Evolutionary conservation across 2,888 invertebrate species (phyloP), one percentile per base, ranked within the genome.

Genomic region (Julus scandinavius): DNA sequence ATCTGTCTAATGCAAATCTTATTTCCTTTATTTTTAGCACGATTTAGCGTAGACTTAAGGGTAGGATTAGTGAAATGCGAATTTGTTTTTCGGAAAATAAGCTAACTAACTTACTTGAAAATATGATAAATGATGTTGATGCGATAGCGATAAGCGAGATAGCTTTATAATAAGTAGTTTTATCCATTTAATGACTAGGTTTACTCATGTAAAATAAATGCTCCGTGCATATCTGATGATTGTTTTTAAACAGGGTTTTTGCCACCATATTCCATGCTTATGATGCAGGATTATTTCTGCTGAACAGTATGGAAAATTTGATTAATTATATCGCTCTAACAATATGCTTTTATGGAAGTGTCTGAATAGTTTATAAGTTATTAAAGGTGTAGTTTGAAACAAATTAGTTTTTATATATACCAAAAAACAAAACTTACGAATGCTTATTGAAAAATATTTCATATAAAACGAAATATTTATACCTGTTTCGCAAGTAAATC

Each of bases 161-260:
- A 9, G 72, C 72, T 72, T 72, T 72, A 72, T 80, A 38, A 80
- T 80, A 80, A 80, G 80, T 80, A 80, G 80, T 38, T 80, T 80
- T 2, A 80, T 11, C 11, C 80, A 29, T 80, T 29, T 80, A 80
- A 80, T 38, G 38, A 29, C 13, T 11, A 38, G 38, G 13, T 80
- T 80, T 15, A 38, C 80, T 38, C 38, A 38, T 11, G 15, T 38
- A 80, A 38, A 72, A 29, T 72, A 15, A 4, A 13, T 29, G 11
- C 15, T 13, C 13, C 13, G 1, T 80, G 38, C 15, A 38, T 80
- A 13, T 38, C 13, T 80, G 38, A 63, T 63, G 63, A 13, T 9
- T 38, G 80, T 11, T 80, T 38, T 80, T 7, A 45, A 11, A 13
- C 38, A 3, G 38, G 38, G 4, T 38, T 80, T 38, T 80, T 80